A percentile compares a stretch with the other conserved stretches of the same genome.
Evolutionary conservation across 2,888 invertebrate species (phyloP).

Genomic region (Heliconius ismenius): DNA sequence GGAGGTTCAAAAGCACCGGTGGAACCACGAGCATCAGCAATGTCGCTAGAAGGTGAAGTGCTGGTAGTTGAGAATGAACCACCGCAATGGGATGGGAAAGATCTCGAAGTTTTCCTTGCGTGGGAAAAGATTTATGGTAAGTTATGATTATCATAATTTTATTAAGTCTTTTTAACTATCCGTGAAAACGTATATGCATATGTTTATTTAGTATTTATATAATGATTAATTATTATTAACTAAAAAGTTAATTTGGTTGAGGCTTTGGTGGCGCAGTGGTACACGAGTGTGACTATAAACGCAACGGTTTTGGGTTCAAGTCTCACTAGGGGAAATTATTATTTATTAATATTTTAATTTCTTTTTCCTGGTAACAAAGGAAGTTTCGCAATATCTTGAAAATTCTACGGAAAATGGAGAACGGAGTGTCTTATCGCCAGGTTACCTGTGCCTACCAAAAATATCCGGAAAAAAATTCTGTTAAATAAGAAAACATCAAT

Average conservation of each 20-base stretch:
- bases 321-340: too few relatives aligned
- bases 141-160: conserved; percentile 35
- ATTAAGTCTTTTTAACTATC: background rate
- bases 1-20: conserved; percentile 85
- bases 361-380: too few relatives aligned
- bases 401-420: too few relatives aligned
- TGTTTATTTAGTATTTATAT: background rate
- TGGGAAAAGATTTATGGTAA: conserved; percentile 79
- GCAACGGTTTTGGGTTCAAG: too few relatives aligned
- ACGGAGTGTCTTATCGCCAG: too few relatives aligned
- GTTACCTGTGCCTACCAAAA: background rate
- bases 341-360: too few relatives aligned
- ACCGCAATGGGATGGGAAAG: conserved; percentile 79
- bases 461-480: background rate
- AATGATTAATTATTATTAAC: background rate
- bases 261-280: too few relatives aligned
- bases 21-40: conserved; percentile 81
- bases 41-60: conserved; percentile 84
- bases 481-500: conserved; percentile 12
- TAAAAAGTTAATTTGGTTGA: too few relatives aligned
- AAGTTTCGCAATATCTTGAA: too few relatives aligned
- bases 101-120: conserved; percentile 72
- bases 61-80: conserved; percentile 83
- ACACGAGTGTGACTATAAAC: too few relatives aligned
- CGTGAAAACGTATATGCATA: background rate